Evolutionary conservation across 2,888 invertebrate genomes (phyloP).

Genomic region (Cremastobaeus sp.): DNA sequence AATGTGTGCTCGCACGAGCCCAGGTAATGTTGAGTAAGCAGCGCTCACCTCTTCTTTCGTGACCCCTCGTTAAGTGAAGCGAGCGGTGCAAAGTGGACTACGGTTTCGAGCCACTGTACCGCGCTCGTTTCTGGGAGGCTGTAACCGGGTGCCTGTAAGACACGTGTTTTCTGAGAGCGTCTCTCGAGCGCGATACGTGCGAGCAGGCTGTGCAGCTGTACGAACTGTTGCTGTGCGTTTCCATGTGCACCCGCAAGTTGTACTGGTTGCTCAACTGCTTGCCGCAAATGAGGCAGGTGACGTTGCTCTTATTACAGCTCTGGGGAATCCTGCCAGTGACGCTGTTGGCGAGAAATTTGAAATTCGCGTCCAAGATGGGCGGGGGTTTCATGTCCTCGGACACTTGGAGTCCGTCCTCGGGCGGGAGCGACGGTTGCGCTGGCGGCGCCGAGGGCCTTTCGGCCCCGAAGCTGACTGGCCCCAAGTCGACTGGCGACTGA

Average conservation of each 20-base stretch:
- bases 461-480: constrained; percentile 62
- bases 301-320: constrained; percentile 78
- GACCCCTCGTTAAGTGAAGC: too few relatives aligned
- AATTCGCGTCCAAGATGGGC: constrained; percentile 69
- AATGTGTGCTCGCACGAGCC: too few relatives aligned
- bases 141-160: constrained; percentile 89
- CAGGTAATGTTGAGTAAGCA: too few relatives aligned
- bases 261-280: constrained; percentile 94
- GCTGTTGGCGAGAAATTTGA: constrained; percentile 69
- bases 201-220: constrained; percentile 92
- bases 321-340: constrained; percentile 67
- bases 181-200: constrained; percentile 91
- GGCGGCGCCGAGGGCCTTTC: constrained; percentile 36
- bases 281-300: constrained; percentile 90
- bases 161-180: constrained; percentile 92
- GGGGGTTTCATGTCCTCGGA: constrained; percentile 71
- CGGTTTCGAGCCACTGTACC: constrained; percentile 72
- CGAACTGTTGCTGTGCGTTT: constrained; percentile 92
- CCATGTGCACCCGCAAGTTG: constrained; percentile 93
- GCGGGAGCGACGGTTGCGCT: constrained; percentile 7
- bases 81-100: constrained; percentile 57
- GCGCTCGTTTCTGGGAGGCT: constrained; percentile 77
- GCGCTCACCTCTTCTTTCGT: too few relatives aligned
- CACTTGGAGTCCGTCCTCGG: constrained; percentile 63
- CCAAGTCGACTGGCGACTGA: constrained; percentile 11